Conservation (phyloP, 2,113 vertebrate genomes). For the Chaetops frenatus region DNA sequence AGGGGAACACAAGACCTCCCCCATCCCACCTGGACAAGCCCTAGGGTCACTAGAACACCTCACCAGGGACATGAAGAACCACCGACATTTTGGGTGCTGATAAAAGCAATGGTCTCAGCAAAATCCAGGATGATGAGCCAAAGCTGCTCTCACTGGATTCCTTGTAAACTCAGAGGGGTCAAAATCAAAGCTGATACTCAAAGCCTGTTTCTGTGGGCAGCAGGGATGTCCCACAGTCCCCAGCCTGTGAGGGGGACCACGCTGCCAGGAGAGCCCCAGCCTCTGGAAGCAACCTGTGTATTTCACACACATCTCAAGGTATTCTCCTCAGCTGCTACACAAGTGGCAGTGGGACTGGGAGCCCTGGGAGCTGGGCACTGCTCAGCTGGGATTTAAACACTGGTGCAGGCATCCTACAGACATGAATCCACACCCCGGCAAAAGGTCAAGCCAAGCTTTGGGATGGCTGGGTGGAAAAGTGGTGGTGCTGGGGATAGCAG, state of each 20-base stretch:
- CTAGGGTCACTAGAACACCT: neutral
- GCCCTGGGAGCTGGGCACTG: neutral
- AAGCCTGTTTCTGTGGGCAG: accelerated
- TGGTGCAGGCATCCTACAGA: neutral
- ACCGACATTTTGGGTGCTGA: neutral
- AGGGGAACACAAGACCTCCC: neutral
- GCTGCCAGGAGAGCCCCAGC: neutral
- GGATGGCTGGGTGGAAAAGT: neutral
- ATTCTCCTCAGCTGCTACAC: neutral
- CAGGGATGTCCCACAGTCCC: neutral
- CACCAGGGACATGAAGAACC: neutral
- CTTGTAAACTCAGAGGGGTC: neutral
- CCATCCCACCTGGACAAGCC: neutral
- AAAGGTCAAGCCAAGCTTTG: neutral
- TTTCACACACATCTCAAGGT: neutral
- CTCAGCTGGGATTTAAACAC: neutral
- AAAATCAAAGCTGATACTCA: neutral
- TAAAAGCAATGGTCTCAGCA: neutral
- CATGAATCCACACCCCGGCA: neutral
- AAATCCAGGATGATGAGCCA: neutral
- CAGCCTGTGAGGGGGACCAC: neutral
- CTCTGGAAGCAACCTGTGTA: neutral
- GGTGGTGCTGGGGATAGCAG: neutral
- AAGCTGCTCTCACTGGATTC: neutral
- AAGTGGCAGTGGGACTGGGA: neutral